Percentiles rank a stretch among this genome's conserved stretches.
phyloP scores from a whole-genome alignment of 1,140 invertebrate genomes.

The Agrypnia vestita region DNA sequence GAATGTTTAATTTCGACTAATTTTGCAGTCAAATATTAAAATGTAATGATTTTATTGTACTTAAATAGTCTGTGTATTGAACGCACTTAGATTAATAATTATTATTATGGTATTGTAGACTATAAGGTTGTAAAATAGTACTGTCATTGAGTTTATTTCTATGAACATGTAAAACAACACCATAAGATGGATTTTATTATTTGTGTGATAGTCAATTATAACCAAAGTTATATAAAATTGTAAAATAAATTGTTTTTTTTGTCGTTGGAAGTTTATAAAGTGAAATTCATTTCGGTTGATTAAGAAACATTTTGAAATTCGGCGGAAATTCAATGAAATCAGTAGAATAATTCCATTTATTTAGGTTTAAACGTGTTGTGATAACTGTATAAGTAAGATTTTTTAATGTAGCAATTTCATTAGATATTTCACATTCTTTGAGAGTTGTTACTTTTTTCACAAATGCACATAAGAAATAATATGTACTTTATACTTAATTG shows the following conservation, averaged over 20 bases:
- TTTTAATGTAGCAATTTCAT: slow-evolving; percentile 34
- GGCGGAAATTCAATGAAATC: neutral
- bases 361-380: slow-evolving; percentile 47
- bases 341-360: slow-evolving; percentile 34
- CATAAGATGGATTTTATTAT: slow-evolving; percentile 58
- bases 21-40: slow-evolving; percentile 6
- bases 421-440: neutral
- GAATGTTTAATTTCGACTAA: slow-evolving; percentile 11
- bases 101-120: slow-evolving; percentile 25
- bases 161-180: slow-evolving; percentile 41
- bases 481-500: neutral
- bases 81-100: slow-evolving; percentile 23
- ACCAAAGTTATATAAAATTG: slow-evolving; percentile 59
- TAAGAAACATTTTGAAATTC: slow-evolving; percentile 21
- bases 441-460: slow-evolving; percentile 5
- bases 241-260: slow-evolving; percentile 48
- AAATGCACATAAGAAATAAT: neutral
- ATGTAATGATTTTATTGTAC: slow-evolving; percentile 29
- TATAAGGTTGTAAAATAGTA: slow-evolving; percentile 23
- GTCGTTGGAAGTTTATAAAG: slow-evolving; percentile 36
- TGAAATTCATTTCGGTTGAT: slow-evolving; percentile 27
- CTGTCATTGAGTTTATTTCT: slow-evolving; percentile 30
- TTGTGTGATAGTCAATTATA: slow-evolving; percentile 61
- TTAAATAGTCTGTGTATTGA: slow-evolving; percentile 34
- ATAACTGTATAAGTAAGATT: slow-evolving; percentile 40